Evolutionary conservation across 2,888 invertebrate species (phyloP), one percentile per base, ranked within the genome.

Genomic region (Mesochorus sp.): DNA sequence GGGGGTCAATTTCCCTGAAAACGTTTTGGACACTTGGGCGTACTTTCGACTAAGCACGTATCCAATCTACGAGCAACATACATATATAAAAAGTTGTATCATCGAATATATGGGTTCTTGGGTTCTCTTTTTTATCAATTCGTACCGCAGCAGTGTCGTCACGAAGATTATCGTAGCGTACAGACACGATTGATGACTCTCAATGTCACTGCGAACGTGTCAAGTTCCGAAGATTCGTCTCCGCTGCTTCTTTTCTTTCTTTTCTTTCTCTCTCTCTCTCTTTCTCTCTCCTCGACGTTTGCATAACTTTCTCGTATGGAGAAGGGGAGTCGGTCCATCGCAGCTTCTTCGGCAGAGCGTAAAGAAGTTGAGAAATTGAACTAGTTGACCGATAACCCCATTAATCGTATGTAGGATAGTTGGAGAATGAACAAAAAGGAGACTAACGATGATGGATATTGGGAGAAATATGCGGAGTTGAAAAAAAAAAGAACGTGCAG

Each of bases 361-460:
- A 28, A 31, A 31, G 49, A 62, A 62, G 53, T 21, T 61, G 44
- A 67, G 64, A 47, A 78, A 26, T 66, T 74, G 64, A 44, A 70
- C 62, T 44, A 75, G 75, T 75, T 64, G 51, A 62, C 75, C 61
- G 76, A 79, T 76, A 76, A 79, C 79, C 57, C 75, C 62, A 72
- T 66, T 26, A 51, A 12, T 51, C 37, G 24, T 49, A n/a, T 47
- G n/a, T 47, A 12, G n/a, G n/a, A 12, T 14, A 42, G 4, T n/a
- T 47, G 47, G 8, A 2, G 10, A 31, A 8, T 8, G 10, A 31
- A 31, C 2, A 47, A 47, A 47, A 8, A 47, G n/a, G 21, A 3
- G n/a, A 21, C 19, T 8, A 19, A 47, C 8, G 8, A 14, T 21
- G 10, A 47, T 14, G 14, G 21, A 21, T 12, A 39, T 21, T 12